Evolutionary conservation across 1,140 invertebrate genomes (phyloP), one percentile per base, ranked within the genome.

Genomic region (Drosophila littoralis): DNA sequence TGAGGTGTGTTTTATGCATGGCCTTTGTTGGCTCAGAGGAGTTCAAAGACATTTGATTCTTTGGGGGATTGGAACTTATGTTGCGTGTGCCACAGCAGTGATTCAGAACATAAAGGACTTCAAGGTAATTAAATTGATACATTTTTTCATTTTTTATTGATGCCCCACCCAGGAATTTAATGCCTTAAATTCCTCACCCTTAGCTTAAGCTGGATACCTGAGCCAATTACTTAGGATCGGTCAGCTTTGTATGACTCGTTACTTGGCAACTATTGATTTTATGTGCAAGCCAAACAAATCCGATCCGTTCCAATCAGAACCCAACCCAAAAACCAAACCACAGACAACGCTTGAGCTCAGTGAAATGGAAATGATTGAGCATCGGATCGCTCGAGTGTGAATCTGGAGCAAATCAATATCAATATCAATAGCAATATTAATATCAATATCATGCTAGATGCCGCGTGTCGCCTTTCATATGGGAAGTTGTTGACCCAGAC

Each of bases 341-440:
- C 82, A 86, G 83, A 76, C 72, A 65, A 64, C 51, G 81, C 70
- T 66, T 69, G 82, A 79, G 78, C 50, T 78, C 68, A 61, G 60
- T 58, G 60, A 57, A 40, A 71, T 72, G 59, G 48, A 60, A 75
- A 69, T 61, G 51, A 74, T 59, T 50, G 46, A 68, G 46, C 13
- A 40, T 63, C 50, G 60, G 28, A 45, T 65, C 83, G 45, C 33
- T 79, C 48, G 63, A 73, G 75, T 81, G 76, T 70, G 74, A 71
- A 88, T 89, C 38, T 86, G 61, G 84, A 89, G 77, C 79, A 88
- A 74, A 77, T 88, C 63, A 68, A 78, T 86, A 84, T 80, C 76
- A 68, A 76, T 86, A 86, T 22, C 45, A 28, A 48, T 48, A 75
- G 78, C 69, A 69, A 81, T 81, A 77, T 88, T 72, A 70, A 75